A percentile compares a stretch with the other conserved stretches of the same genome.
Conservation (phyloP, 2,113 vertebrate genomes). For the Bubo bubo region DNA sequence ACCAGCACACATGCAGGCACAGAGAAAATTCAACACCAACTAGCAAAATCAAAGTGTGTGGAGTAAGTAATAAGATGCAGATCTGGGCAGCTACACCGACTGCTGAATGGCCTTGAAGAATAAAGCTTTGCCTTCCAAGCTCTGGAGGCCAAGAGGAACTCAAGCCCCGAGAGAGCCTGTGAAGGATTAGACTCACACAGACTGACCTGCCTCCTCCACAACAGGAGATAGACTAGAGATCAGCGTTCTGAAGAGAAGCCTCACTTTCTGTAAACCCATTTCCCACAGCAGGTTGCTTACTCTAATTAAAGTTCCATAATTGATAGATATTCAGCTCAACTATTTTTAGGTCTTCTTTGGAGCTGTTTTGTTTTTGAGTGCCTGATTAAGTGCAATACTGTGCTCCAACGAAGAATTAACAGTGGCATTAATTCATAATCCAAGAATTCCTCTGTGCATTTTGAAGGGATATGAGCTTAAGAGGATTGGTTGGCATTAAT, state of each 20-base stretch:
- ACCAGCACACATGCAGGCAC: neutral
- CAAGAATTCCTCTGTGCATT: conserved; percentile 66
- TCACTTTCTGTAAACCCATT: neutral
- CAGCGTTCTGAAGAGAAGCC: neutral
- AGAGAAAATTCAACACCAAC: neutral
- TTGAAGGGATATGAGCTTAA: conserved; percentile 61
- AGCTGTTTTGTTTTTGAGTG: conserved; percentile 20
- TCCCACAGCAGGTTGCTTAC: conserved; percentile 40
- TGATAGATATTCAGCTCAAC: conserved; percentile 22
- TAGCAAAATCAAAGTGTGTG: neutral
- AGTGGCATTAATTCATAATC: conserved; percentile 51
- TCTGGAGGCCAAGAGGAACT: neutral
- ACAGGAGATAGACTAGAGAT: neutral
- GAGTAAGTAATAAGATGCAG: neutral
- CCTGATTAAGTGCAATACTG: conserved; percentile 45
- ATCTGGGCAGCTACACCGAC: neutral
- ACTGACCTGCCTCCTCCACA: neutral
- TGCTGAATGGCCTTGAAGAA: conserved; percentile 3
- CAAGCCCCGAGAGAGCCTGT: neutral
- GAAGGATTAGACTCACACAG: conserved; percentile 7
- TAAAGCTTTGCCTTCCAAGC: conserved; percentile 22
- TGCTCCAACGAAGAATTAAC: conserved; percentile 41
- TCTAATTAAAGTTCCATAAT: conserved; percentile 44
- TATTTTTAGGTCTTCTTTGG: conserved; percentile 31
- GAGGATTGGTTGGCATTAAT: conserved; percentile 68